phyloP scores from a whole-genome alignment of 1,140 invertebrate species.

The Callitettix versicolor region DNA sequence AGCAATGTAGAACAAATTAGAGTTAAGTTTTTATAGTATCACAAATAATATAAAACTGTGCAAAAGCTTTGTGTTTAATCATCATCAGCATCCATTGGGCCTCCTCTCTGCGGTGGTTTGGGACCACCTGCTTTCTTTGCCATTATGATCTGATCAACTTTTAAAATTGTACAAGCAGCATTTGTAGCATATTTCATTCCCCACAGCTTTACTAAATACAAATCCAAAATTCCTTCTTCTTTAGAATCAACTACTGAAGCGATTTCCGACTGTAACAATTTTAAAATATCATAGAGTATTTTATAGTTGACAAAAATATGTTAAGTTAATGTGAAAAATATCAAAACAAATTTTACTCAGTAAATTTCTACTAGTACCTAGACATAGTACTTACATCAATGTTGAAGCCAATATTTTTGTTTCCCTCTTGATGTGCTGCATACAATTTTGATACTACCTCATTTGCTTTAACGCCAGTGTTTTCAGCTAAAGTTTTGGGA shows the following conservation, averaged over 20 bases:
- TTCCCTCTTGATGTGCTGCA: slow-evolving; percentile 81
- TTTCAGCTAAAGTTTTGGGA: slow-evolving; percentile 87
- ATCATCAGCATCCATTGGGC: slow-evolving; percentile 59
- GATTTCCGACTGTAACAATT: slow-evolving; percentile 37
- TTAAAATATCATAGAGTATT: too few relatives aligned
- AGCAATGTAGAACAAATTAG: too few relatives aligned
- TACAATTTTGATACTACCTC: slow-evolving; percentile 86
- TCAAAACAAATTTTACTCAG: too few relatives aligned
- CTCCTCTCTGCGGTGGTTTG: slow-evolving; percentile 40
- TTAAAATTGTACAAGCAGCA: slow-evolving; percentile 85
- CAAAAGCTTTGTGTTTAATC: not conserved
- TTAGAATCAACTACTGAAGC: slow-evolving; percentile 60
- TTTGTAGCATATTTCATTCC: slow-evolving; percentile 89
- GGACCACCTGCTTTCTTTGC: slow-evolving; percentile 90
- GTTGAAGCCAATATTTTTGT: slow-evolving; percentile 76
- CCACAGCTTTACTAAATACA: slow-evolving; percentile 84
- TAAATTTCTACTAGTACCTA: too few relatives aligned
- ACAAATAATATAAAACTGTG: too few relatives aligned
- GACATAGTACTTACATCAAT: slow-evolving; percentile 59
- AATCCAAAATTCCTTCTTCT: slow-evolving; percentile 68
- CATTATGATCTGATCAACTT: slow-evolving; percentile 99
- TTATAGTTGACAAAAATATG: too few relatives aligned
- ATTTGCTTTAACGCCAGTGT: slow-evolving; percentile 79
- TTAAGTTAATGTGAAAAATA: too few relatives aligned
- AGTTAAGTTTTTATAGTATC: too few relatives aligned